Evolutionary conservation across 1,140 invertebrate species (phyloP).

Genomic region (Drosophila auraria): DNA sequence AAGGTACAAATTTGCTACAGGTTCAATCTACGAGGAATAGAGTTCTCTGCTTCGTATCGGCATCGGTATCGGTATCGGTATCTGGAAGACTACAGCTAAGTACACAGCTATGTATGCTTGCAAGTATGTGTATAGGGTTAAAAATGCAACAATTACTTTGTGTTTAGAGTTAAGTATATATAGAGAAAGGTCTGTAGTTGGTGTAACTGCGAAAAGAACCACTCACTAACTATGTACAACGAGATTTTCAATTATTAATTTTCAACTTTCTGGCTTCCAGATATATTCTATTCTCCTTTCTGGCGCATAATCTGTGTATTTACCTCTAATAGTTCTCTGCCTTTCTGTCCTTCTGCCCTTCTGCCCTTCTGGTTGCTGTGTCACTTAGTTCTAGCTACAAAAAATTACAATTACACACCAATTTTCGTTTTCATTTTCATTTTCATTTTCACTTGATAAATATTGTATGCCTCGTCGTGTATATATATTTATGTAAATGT

Average conservation of each 20-base stretch:
- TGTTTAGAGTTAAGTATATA: slow-evolving; percentile 39
- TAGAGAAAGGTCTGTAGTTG: slow-evolving; percentile 41
- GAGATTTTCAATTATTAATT: slow-evolving; percentile 20
- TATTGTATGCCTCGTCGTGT: slow-evolving; percentile 15
- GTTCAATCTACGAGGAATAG: slow-evolving; percentile 59
- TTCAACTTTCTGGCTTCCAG: slow-evolving; percentile 6
- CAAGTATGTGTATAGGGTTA: slow-evolving; percentile 27
- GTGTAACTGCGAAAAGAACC: slow-evolving; percentile 35
- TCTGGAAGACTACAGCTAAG: slow-evolving; percentile 77
- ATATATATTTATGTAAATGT: neutral
- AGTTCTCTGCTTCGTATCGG: slow-evolving; percentile 22
- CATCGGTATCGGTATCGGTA: slow-evolving; percentile 19
- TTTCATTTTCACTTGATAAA: slow-evolving; percentile 22
- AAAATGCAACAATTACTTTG: slow-evolving; percentile 64
- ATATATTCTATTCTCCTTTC: neutral
- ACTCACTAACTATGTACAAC: slow-evolving; percentile 40
- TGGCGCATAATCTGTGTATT: slow-evolving; percentile 4
- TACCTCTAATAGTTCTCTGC: slow-evolving; percentile 30
- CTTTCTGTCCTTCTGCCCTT: too few relatives aligned
- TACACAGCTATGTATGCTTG: slow-evolving; percentile 43
- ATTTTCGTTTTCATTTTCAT: slow-evolving; percentile 7
- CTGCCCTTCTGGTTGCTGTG: slow-evolving; percentile 6
- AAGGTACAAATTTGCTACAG: slow-evolving; percentile 81
- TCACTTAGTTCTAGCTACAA: slow-evolving; percentile 52
- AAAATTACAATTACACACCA: slow-evolving; percentile 54